Conservation (phyloP, 92 coral and sea anemone genomes). For the Zoanthus sansibaricus region DNA sequence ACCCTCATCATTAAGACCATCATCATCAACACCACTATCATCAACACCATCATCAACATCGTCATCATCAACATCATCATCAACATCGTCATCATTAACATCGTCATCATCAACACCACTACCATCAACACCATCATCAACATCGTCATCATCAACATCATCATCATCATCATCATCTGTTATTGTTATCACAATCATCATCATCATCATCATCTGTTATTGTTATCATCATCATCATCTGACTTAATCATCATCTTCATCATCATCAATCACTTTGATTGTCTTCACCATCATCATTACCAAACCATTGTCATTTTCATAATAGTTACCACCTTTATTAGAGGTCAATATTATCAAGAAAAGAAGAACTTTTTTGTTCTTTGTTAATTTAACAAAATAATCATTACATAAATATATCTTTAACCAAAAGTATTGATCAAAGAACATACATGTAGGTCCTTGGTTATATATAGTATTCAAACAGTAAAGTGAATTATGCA, state of each 20-base stretch:
- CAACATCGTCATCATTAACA: background rate
- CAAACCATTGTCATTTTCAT: background rate
- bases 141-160: too few relatives aligned
- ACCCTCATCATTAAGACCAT: too few relatives aligned
- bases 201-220: background rate
- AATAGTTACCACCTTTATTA: background rate
- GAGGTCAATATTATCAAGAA: background rate
- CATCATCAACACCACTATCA: background rate
- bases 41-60: background rate
- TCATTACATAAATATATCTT: too few relatives aligned
- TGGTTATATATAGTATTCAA: too few relatives aligned
- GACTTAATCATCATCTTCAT: background rate
- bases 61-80: too few relatives aligned
- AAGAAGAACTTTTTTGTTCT: too few relatives aligned
- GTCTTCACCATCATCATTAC: background rate
- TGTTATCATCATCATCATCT: background rate
- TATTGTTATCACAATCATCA: background rate
- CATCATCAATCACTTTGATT: background rate
- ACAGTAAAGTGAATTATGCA: too few relatives aligned
- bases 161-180: background rate
- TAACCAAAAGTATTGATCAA: too few relatives aligned
- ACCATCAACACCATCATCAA: background rate
- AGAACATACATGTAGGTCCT: too few relatives aligned
- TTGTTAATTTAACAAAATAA: too few relatives aligned
- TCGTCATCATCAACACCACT: background rate